A percentile compares a stretch with the other conserved stretches of the same genome.
phyloP scores from a whole-genome alignment of 30 jellyfish, hydroid and myxozoan genomes.

The Aurelia coerulea region DNA sequence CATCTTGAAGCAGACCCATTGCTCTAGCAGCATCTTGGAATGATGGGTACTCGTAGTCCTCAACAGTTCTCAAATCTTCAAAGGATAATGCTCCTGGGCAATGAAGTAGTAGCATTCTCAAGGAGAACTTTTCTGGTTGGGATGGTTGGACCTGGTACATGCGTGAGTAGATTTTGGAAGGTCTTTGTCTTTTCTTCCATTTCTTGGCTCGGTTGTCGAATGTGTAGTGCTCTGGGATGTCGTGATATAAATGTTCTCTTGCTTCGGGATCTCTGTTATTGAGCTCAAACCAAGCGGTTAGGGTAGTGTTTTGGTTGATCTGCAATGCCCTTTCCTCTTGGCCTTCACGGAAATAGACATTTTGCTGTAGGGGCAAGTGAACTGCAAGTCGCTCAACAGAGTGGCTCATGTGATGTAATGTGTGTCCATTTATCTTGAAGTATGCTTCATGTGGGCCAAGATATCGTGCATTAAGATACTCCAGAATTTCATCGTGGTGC shows the following conservation, averaged over 20 bases:
- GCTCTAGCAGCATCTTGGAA: slow-evolving; percentile 1
- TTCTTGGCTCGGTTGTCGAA: slow-evolving; percentile 1
- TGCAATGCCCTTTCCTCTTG: slow-evolving; percentile 31
- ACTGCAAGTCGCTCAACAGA: slow-evolving; percentile 54
- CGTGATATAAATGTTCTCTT: not conserved
- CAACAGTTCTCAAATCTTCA: not conserved
- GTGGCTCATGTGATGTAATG: not conserved
- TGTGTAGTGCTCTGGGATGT: slow-evolving; percentile 58
- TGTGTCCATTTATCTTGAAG: not conserved
- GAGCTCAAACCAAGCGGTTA: slow-evolving; percentile 54
- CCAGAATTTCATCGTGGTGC: not conserved
- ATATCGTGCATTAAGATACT: slow-evolving; percentile 36
- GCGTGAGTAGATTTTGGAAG: not conserved
- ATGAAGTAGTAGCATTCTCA: not conserved
- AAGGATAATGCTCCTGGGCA: not conserved
- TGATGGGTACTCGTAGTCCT: not conserved
- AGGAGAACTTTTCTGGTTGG: not conserved
- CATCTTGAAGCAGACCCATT: not conserved
- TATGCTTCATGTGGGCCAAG: slow-evolving; percentile 41
- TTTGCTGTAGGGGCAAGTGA: slow-evolving; percentile 68
- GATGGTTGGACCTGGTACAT: not conserved
- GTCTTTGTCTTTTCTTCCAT: not conserved
- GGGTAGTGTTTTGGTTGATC: slow-evolving; percentile 20
- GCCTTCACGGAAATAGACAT: slow-evolving; percentile 21
- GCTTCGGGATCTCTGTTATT: slow-evolving; percentile 4